A percentile compares a stretch with the other conserved stretches of the same genome.
Evolutionary conservation across 2,797 vertebrate species (phyloP).

Genomic region (Tragopan temminckii): DNA sequence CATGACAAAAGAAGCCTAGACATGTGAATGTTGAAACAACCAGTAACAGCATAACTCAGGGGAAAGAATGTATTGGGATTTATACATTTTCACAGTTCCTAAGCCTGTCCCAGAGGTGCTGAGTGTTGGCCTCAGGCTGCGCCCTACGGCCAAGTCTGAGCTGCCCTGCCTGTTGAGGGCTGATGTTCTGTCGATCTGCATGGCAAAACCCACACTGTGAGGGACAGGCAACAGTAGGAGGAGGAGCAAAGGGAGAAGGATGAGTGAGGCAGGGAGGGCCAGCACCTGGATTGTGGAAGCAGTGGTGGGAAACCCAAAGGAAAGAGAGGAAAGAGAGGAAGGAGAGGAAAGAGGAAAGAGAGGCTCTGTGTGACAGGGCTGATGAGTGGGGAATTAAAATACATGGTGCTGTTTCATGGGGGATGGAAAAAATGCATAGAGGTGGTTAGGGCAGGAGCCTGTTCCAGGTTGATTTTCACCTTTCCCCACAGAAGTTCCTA

Average conservation of each 20-base stretch:
- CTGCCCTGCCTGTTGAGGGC: rapidly evolving
- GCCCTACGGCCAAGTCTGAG: background rate
- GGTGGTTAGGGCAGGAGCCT: background rate
- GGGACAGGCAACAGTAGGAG: rapidly evolving
- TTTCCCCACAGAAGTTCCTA: background rate
- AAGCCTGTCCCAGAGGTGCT: rapidly evolving
- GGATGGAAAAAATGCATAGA: background rate
- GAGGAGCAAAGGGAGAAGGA: background rate
- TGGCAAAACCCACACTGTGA: background rate
- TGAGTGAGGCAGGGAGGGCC: rapidly evolving
- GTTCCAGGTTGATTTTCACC: background rate
- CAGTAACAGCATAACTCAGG: background rate
- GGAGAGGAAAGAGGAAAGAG: background rate
- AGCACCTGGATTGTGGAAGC: background rate
- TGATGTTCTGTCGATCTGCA: background rate
- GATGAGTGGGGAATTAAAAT: background rate
- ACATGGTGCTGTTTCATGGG: background rate
- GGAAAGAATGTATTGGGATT: background rate
- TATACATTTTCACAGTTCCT: background rate
- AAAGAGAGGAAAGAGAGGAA: background rate
- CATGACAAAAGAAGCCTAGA: background rate
- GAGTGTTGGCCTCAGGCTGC: rapidly evolving
- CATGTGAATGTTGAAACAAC: background rate
- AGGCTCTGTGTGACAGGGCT: background rate
- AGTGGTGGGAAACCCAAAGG: background rate